Conservation (phyloP, 1,140 invertebrate species). For the Phymorhynchus buccinoides region DNA sequence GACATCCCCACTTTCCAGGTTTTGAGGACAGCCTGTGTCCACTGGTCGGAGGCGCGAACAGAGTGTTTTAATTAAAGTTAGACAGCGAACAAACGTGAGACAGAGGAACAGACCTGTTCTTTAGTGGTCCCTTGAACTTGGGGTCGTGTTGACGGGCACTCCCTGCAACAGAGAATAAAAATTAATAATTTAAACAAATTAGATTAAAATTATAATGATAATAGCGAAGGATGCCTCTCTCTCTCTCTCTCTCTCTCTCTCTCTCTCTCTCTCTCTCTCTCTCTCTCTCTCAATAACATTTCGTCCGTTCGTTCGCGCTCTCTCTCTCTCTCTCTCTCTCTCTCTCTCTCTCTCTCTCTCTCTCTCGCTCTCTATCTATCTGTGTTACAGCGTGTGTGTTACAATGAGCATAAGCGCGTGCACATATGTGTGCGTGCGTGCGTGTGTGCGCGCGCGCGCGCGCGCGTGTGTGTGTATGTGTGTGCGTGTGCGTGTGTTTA, state of each 20-base stretch:
- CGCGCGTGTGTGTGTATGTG: neutral
- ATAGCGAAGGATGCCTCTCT: neutral
- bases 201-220: too few species aligned
- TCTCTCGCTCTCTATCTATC: neutral
- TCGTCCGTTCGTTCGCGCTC: neutral
- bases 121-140: neutral
- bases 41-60: too few species aligned
- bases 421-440: neutral
- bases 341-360: neutral
- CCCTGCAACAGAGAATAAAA: neutral
- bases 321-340: neutral
- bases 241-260: conserved; percentile 12
- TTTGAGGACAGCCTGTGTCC: too few species aligned
- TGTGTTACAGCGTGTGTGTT: too few species aligned
- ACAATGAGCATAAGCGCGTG: neutral
- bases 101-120: too few species aligned
- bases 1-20: too few species aligned
- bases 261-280: neutral
- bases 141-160: neutral
- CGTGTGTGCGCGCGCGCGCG: neutral
- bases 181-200: too few species aligned
- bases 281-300: neutral
- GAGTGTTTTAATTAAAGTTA: too few species aligned
- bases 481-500: neutral
- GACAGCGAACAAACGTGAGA: too few species aligned